Conservation (phyloP, 2,888 invertebrate genomes). For the Imbricaverruca yamaguchii region DNA sequence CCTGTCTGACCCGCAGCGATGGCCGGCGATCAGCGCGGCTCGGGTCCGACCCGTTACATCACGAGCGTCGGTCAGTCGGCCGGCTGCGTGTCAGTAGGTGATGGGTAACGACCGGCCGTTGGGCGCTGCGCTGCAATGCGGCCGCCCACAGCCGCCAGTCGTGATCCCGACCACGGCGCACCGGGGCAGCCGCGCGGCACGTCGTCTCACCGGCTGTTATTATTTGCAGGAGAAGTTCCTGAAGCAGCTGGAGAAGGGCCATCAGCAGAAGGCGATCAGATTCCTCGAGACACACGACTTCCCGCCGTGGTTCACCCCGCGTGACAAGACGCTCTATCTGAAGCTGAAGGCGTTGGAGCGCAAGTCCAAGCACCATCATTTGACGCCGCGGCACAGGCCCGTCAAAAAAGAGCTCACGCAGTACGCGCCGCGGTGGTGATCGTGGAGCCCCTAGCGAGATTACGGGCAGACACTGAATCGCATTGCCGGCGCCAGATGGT, state of each 20-base stretch:
- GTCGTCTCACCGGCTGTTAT: too few species aligned
- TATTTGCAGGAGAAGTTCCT: slow-evolving; percentile 14
- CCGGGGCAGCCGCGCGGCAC: too few species aligned
- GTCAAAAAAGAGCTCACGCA: slow-evolving; percentile 9
- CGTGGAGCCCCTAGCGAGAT: neutral
- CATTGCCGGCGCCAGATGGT: neutral
- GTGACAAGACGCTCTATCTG: slow-evolving; percentile 10
- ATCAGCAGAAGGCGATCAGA: neutral
- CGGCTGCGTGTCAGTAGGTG: too few species aligned
- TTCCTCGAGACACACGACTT: slow-evolving; percentile 20
- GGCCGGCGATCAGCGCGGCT: too few species aligned
- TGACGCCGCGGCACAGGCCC: neutral
- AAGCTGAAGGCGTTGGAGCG: slow-evolving; percentile 12
- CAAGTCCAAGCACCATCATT: slow-evolving; percentile 5
- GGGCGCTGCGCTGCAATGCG: too few species aligned
- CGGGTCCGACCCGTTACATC: too few species aligned
- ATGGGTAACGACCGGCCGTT: too few species aligned
- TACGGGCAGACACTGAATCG: neutral
- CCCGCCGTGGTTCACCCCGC: slow-evolving; percentile 9
- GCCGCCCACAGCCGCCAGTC: too few species aligned
- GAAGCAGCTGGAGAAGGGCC: neutral
- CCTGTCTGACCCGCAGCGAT: too few species aligned
- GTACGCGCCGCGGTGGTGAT: neutral
- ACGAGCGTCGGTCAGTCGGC: too few species aligned
- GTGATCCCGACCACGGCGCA: too few species aligned